Percentiles rank a stretch among this genome's conserved stretches.
phyloP scores from a whole-genome alignment of 2,888 invertebrate genomes.

The Idaea biselata region DNA sequence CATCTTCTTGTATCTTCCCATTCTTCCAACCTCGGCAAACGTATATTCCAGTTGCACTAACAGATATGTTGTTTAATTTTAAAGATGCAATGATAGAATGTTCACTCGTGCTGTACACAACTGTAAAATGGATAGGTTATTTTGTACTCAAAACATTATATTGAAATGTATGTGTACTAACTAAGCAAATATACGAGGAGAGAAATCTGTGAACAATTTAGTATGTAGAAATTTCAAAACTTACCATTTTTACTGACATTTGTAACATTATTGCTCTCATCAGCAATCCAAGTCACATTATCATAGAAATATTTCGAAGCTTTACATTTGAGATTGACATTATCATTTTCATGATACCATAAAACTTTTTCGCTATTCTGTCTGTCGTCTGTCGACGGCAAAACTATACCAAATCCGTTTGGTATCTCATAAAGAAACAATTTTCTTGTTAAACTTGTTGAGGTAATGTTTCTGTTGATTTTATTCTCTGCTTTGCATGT shows the following conservation, averaged over 20 bases:
- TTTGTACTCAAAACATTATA: neutral
- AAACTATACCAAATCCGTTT: slow-evolving; percentile 56
- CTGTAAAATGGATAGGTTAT: slow-evolving; percentile 34
- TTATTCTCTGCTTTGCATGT: slow-evolving; percentile 50
- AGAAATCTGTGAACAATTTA: neutral
- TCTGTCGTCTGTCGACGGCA: too few species aligned
- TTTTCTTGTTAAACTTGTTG: slow-evolving; percentile 19
- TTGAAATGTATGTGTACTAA: neutral
- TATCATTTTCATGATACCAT: slow-evolving; percentile 53
- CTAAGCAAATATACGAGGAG: neutral
- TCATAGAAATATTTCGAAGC: slow-evolving; percentile 57
- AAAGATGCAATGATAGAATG: slow-evolving; percentile 55
- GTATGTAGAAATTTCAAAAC: neutral
- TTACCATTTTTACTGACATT: neutral
- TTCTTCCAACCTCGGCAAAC: slow-evolving; percentile 47
- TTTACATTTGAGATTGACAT: slow-evolving; percentile 48
- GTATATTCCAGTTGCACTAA: slow-evolving; percentile 51
- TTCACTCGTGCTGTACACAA: slow-evolving; percentile 33
- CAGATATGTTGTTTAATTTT: slow-evolving; percentile 43
- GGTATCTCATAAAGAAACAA: slow-evolving; percentile 56
- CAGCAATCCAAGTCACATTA: slow-evolving; percentile 52
- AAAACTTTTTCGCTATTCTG: slow-evolving; percentile 29
- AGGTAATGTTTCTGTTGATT: neutral
- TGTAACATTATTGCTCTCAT: slow-evolving; percentile 9
- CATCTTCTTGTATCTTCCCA: slow-evolving; percentile 29